phyloP scores from a whole-genome alignment of 2,888 invertebrate species.

The Alsophila aescularia region DNA sequence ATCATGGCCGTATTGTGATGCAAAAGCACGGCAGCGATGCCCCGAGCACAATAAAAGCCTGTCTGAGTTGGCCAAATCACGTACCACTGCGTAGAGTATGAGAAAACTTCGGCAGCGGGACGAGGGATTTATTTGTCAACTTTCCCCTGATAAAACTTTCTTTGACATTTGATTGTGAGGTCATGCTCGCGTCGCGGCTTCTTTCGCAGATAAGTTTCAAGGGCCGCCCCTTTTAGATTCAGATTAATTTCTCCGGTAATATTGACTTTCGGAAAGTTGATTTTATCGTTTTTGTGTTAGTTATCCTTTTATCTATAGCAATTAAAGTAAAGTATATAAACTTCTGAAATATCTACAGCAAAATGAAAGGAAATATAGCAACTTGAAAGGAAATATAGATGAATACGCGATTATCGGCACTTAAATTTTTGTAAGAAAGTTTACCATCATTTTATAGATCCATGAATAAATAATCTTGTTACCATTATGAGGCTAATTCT shows the following conservation, averaged over 20 bases:
- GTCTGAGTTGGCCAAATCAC: conserved; percentile 55
- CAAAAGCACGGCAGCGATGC: conserved; percentile 28
- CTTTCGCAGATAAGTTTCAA: conserved; percentile 52
- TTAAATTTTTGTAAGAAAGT: too few relatives aligned
- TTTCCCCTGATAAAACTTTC: conserved; percentile 80
- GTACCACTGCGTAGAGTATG: conserved; percentile 63
- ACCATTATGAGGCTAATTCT: too few relatives aligned
- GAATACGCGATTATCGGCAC: too few relatives aligned
- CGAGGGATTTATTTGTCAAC: conserved; percentile 81
- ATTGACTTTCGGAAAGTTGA: conserved; percentile 12
- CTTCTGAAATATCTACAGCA: not conserved
- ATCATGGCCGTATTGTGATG: conserved; percentile 28
- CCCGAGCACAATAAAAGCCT: conserved; percentile 44
- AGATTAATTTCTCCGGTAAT: conserved; percentile 30
- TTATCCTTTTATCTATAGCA: not conserved
- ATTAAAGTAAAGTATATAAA: not conserved
- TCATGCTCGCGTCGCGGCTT: conserved; percentile 61
- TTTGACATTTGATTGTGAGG: conserved; percentile 80
- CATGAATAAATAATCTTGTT: too few relatives aligned
- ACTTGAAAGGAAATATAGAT: too few relatives aligned
- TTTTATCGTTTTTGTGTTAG: conserved; percentile 8
- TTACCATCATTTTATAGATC: too few relatives aligned
- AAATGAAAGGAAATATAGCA: too few relatives aligned
- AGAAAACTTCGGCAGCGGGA: conserved; percentile 68
- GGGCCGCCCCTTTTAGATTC: conserved; percentile 28